Evolutionary conservation across 30 jellyfish, hydroid and myxozoan genomes (phyloP).

Genomic region (Mastigias papua): DNA sequence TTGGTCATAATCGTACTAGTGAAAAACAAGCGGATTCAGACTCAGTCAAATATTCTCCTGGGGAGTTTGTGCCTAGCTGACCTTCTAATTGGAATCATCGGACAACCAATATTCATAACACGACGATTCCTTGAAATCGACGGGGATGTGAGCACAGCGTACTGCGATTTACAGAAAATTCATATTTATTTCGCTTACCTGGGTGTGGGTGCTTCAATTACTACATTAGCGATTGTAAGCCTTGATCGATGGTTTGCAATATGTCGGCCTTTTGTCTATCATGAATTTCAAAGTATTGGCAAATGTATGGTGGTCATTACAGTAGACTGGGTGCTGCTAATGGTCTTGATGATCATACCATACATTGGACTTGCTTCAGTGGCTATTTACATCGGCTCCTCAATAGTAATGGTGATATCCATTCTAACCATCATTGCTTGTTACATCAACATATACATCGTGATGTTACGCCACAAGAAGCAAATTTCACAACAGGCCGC

Average conservation of each 20-base stretch:
- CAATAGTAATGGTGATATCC: slow-evolving; percentile 39
- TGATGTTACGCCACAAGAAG: slow-evolving; percentile 68
- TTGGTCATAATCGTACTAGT: slow-evolving; percentile 37
- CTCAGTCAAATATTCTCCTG: slow-evolving; percentile 56
- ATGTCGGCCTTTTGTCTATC: slow-evolving; percentile 71
- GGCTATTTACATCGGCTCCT: slow-evolving; percentile 49
- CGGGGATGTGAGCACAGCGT: not conserved
- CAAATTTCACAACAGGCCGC: slow-evolving; percentile 37
- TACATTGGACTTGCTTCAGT: slow-evolving; percentile 33
- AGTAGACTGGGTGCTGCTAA: slow-evolving; percentile 35
- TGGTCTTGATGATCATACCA: slow-evolving; percentile 25
- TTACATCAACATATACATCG: slow-evolving; percentile 57
- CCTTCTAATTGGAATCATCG: slow-evolving; percentile 63
- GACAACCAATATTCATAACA: slow-evolving; percentile 72
- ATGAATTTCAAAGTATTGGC: slow-evolving; percentile 34
- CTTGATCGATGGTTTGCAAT: slow-evolving; percentile 83
- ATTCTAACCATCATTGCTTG: slow-evolving; percentile 43
- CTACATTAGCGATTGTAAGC: slow-evolving; percentile 74
- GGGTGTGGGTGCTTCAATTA: slow-evolving; percentile 73
- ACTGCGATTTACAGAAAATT: slow-evolving; percentile 44
- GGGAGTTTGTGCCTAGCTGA: slow-evolving; percentile 74
- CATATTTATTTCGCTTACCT: slow-evolving; percentile 62
- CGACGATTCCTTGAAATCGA: slow-evolving; percentile 38
- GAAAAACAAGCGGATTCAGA: slow-evolving; percentile 40
- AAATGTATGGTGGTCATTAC: slow-evolving; percentile 12